Evolutionary conservation across 2,888 invertebrate genomes (phyloP), one percentile per base, ranked within the genome.

Genomic region (Drosophila quinaria): DNA sequence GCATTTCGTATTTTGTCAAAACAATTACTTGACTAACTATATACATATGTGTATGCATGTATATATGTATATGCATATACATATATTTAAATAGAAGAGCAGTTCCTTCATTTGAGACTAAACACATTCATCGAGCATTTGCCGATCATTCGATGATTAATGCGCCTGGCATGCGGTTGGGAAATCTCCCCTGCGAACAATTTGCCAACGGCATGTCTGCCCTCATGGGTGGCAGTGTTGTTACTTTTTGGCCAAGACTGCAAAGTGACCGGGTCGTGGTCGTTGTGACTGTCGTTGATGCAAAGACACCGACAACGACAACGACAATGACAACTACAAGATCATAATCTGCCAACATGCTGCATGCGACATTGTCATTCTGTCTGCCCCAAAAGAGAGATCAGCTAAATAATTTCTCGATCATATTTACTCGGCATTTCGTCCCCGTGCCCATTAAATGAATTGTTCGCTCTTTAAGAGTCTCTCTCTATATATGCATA

Each of bases 141-240:
- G 50, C 69, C 47, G 61, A 55, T 44, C 72, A 54, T 41, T 54
- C 29, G 72, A 66, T 82, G 82, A 82, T 73, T 82, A 82, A 82
- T 82, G 61, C 89, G 47, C 47, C 61, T 68, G 89, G 87, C 80
- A 82, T 89, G 65, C 68, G 70, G 66, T 89, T 85, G 86, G 80
- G 82, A 89, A 89, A 87, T 89, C 87, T 87, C 78, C 75, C 54
- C 58, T 37, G 46, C 47, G 50, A 54, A 49, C 52, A n/a, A 62
- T 62, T 37, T 64, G 55, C 63, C 55, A 47, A 55, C 13, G 39
- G 35, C 11, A 15, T 41, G 52, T 22, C 33, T 33, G 58, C 25
- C 35, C 58, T 58, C 44, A 37, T 39, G 59, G 41, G 37, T 11
- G 22, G n/a, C 15, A 35, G 17, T 51, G 51, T 37, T 51, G 51